A percentile compares a stretch with the other conserved stretches of the same genome.
These are phyloP conservation scores for Emydocephalus ijimae DNA, from an alignment of 2,113 vertebrate genomes.

Conservation along the genomic window DNA sequence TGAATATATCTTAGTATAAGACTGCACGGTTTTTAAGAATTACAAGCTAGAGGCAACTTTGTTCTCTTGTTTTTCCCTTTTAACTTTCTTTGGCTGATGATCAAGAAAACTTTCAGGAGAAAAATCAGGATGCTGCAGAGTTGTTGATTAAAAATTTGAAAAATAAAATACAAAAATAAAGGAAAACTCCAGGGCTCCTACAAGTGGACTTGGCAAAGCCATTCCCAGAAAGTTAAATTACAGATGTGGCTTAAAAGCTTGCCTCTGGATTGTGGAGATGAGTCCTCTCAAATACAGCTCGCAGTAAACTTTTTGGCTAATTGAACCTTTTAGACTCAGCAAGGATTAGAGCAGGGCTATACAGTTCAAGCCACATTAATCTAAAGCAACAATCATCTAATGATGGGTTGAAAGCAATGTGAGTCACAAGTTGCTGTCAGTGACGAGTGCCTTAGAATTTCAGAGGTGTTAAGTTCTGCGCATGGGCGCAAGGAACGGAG, in stretches of 20 bases:
- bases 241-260: constrained; percentile 15
- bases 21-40: neutral
- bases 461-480: neutral
- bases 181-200: neutral
- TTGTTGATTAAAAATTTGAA: neutral
- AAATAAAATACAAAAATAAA: neutral
- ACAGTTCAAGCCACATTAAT: constrained; percentile 25
- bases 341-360: neutral
- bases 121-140: neutral
- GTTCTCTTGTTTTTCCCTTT: neutral
- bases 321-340: constrained; percentile 26
- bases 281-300: constrained; percentile 27
- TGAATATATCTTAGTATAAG: neutral
- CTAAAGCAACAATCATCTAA: constrained; percentile 29
- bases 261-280: constrained; percentile 19
- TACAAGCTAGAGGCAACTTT: neutral
- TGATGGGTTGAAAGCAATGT: constrained; percentile 16
- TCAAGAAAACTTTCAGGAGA: neutral
- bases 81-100: neutral
- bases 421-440: neutral
- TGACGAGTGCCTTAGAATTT: neutral
- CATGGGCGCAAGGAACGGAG: too few relatives aligned
- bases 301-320: constrained; percentile 27
- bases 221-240: constrained; percentile 25
- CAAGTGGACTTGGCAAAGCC: neutral